A percentile compares a stretch with the other conserved stretches of the same genome.
phyloP scores from a whole-genome alignment of 1,140 invertebrate species.

The Aethina tumida region DNA sequence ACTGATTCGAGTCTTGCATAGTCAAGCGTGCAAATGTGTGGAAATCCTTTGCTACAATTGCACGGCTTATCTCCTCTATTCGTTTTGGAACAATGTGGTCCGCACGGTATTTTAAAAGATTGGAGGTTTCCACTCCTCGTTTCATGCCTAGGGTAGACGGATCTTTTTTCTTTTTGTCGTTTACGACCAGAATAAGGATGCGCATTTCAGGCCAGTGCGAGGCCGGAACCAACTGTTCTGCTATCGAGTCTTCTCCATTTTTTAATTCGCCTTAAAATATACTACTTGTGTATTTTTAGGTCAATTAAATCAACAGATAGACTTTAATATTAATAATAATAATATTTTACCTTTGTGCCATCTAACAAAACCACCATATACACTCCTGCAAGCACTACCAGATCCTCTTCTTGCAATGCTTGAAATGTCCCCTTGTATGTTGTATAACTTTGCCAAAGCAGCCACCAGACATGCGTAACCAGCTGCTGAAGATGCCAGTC shows the following conservation, averaged over 20 bases:
- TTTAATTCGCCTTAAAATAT: slow-evolving; percentile 50
- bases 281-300: too few species aligned
- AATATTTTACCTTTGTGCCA: slow-evolving; percentile 59
- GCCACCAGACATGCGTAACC: slow-evolving; percentile 86
- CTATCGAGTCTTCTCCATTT: slow-evolving; percentile 76
- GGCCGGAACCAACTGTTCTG: slow-evolving; percentile 59
- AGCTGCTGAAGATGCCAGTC: slow-evolving; percentile 95
- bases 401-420: slow-evolving; percentile 79
- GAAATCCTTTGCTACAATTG: slow-evolving; percentile 78
- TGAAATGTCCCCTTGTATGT: slow-evolving; percentile 71
- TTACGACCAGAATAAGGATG: slow-evolving; percentile 84
- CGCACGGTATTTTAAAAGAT: slow-evolving; percentile 68
- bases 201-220: slow-evolving; percentile 87
- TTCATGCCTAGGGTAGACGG: slow-evolving; percentile 92
- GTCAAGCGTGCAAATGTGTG: slow-evolving; percentile 82
- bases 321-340: too few species aligned
- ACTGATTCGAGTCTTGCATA: slow-evolving; percentile 97
- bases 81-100: slow-evolving; percentile 61
- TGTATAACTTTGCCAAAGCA: slow-evolving; percentile 67
- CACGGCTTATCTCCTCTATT: slow-evolving; percentile 55
- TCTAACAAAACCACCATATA: slow-evolving; percentile 84
- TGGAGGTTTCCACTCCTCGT: slow-evolving; percentile 67
- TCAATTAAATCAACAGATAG: too few species aligned
- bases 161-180: slow-evolving; percentile 75
- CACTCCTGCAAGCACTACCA: slow-evolving; percentile 92